Conservation (phyloP, 2,797 vertebrate genomes). For the Lophotriccus pileatus region DNA sequence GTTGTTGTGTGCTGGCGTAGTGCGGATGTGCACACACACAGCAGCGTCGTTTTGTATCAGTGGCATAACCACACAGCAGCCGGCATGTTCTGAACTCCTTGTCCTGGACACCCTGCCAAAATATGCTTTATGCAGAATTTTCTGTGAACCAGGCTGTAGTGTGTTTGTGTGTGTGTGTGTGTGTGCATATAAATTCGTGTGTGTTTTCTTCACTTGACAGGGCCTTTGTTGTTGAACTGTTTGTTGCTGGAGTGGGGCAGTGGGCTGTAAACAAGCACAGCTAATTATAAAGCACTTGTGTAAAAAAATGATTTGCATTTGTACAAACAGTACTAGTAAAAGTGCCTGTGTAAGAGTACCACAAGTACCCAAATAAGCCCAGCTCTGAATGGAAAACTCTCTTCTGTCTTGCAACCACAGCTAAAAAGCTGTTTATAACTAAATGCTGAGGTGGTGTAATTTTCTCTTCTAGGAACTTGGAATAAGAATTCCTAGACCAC, state of each 20-base stretch:
- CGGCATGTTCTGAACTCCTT: constrained; percentile 76
- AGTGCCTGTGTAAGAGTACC: background rate
- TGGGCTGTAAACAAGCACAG: constrained; percentile 60
- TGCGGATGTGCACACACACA: constrained; percentile 62
- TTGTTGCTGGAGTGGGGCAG: constrained; percentile 49
- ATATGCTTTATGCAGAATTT: constrained; percentile 70
- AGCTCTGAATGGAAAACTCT: constrained; percentile 40
- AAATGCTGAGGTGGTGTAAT: constrained; percentile 67
- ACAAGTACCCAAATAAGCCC: constrained; percentile 49
- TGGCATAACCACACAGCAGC: constrained; percentile 65
- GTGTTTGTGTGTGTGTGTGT: background rate
- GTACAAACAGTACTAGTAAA: constrained; percentile 49
- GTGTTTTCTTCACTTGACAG: background rate
- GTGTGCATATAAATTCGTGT: background rate
- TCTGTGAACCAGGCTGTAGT: constrained; percentile 63
- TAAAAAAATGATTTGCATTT: constrained; percentile 53
- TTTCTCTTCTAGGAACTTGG: constrained; percentile 91
- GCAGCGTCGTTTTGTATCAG: constrained; percentile 65
- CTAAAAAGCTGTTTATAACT: constrained; percentile 70
- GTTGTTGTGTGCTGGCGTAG: constrained; percentile 41
- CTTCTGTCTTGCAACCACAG: constrained; percentile 25
- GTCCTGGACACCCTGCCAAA: constrained; percentile 78
- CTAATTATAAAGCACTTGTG: constrained; percentile 52
- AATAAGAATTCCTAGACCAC: constrained; percentile 92
- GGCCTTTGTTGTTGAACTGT: constrained; percentile 7